phyloP scores from a whole-genome alignment of 2,113 vertebrate genomes.

The Epinephelus cyanopodus region DNA sequence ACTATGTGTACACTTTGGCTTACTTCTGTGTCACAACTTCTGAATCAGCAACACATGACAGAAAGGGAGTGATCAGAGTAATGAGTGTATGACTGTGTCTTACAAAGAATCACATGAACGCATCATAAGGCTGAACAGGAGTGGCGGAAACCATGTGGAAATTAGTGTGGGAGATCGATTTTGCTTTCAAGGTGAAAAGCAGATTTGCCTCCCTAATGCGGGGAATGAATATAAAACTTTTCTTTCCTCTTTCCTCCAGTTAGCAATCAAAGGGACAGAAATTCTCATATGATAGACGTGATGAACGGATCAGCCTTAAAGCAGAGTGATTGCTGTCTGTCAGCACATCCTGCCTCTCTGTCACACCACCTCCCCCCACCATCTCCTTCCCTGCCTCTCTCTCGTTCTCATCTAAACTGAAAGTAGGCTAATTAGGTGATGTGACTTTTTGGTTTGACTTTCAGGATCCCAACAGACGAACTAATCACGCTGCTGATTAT shows the following conservation, averaged over 20 bases:
- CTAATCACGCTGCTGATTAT: background rate
- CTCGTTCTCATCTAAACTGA: constrained; percentile 14
- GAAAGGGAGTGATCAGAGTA: constrained; percentile 20
- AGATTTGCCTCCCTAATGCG: background rate
- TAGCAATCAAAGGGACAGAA: background rate
- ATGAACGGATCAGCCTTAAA: constrained; percentile 1
- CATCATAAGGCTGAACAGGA: constrained; percentile 8
- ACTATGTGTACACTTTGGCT: constrained; percentile 15
- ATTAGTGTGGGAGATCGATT: background rate
- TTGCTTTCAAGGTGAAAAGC: background rate
- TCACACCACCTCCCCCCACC: background rate
- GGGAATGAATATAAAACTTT: background rate
- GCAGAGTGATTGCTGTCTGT: constrained; percentile 6
- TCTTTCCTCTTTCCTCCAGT: background rate
- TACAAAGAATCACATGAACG: constrained; percentile 49
- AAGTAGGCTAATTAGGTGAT: constrained; percentile 47
- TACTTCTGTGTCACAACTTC: constrained; percentile 40
- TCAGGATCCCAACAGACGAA: constrained; percentile 3
- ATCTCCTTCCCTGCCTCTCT: background rate
- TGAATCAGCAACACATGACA: constrained; percentile 65
- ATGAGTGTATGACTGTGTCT: constrained; percentile 28
- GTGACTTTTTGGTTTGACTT: constrained; percentile 34
- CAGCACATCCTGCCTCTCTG: background rate
- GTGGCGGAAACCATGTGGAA: background rate
- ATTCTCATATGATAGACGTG: constrained; percentile 8